These are phyloP conservation scores for Magallana gigas DNA, from an alignment of 1,140 invertebrate genomes.

Conservation along the genomic window DNA sequence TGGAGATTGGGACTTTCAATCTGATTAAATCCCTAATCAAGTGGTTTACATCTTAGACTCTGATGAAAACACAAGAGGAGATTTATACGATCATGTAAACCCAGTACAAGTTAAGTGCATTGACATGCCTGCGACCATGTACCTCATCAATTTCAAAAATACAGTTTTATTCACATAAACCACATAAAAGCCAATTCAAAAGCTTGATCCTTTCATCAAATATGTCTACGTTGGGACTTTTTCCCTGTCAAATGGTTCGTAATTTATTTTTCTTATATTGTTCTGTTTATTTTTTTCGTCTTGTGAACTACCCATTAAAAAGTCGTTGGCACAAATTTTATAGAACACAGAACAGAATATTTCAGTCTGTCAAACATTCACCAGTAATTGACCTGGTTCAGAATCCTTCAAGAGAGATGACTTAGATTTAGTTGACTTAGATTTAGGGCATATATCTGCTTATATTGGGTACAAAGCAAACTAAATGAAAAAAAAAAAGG, in stretches of 20 bases:
- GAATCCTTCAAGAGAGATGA: background rate
- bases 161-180: slow-evolving; percentile 12
- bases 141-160: slow-evolving; percentile 29
- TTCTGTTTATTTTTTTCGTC: background rate
- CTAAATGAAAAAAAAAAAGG: background rate
- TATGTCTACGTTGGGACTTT: background rate
- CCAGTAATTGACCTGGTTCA: background rate
- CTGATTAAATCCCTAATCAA: slow-evolving; percentile 12
- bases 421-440: background rate
- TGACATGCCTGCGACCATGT: background rate
- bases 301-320: slow-evolving; percentile 31
- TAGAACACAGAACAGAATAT: slow-evolving; percentile 11
- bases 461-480: background rate
- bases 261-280: slow-evolving; percentile 10
- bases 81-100: background rate
- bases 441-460: background rate
- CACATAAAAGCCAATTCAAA: slow-evolving; percentile 7
- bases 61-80: slow-evolving; percentile 27
- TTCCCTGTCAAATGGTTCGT: background rate
- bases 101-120: background rate
- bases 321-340: slow-evolving; percentile 17
- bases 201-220: background rate
- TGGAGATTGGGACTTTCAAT: slow-evolving; percentile 7
- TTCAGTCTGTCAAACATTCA: slow-evolving; percentile 4
- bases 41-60: slow-evolving; percentile 20